Conservation (phyloP, 2,113 vertebrate species). For the Psittacara wagleri region DNA sequence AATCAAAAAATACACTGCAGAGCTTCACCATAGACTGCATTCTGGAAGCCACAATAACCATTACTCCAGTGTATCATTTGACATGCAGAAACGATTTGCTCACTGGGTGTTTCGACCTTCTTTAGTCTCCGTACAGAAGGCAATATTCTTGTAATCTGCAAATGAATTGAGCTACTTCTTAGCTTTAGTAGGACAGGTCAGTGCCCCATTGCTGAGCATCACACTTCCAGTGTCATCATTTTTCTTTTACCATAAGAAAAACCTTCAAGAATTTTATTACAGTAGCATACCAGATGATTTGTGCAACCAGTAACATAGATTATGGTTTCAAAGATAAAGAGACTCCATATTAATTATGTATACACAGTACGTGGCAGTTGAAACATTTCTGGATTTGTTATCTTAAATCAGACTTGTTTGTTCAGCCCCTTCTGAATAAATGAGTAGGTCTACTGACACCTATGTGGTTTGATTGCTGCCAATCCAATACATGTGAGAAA, state of each 20-base stretch:
- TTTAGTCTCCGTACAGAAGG: neutral
- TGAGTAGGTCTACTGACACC: neutral
- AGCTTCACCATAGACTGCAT: neutral
- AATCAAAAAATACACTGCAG: neutral
- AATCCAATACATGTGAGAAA: neutral
- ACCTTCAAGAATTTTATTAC: neutral
- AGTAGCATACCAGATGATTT: neutral
- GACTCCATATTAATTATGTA: neutral
- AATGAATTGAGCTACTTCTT: neutral
- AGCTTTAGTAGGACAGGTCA: neutral
- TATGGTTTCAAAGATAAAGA: neutral
- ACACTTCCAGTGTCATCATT: neutral
- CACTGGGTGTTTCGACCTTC: neutral
- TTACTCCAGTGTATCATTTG: neutral
- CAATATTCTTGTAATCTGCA: neutral
- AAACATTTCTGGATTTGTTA: neutral
- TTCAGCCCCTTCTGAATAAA: neutral
- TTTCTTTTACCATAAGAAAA: neutral
- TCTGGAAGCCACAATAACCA: neutral
- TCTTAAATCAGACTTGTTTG: constrained; percentile 28
- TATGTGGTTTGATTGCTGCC: neutral
- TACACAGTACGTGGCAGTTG: neutral
- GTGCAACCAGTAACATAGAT: neutral
- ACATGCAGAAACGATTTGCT: neutral
- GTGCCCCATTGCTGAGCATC: neutral